phyloP scores from a whole-genome alignment of 1,140 invertebrate species.

The Temnothorax curvispinosus region DNA sequence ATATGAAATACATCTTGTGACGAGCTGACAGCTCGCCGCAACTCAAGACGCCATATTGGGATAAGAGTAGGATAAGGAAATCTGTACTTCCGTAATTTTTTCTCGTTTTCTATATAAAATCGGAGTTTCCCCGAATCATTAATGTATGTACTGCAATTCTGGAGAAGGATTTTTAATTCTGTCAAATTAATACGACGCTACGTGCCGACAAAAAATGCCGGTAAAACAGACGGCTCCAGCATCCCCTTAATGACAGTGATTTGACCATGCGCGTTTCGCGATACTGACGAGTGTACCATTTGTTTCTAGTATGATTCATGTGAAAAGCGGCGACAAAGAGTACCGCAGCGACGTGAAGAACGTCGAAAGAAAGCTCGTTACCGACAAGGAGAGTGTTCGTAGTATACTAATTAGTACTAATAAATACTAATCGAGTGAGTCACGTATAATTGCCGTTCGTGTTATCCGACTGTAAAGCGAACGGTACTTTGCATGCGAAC shows the following conservation, averaged over 20 bases:
- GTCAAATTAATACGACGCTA: too few species aligned
- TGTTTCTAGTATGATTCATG: conserved; percentile 33
- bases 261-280: conserved; percentile 39
- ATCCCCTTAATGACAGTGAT: conserved; percentile 68
- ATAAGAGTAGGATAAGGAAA: too few species aligned
- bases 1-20: too few species aligned
- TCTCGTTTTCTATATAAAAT: too few species aligned
- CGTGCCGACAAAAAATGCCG: too few species aligned
- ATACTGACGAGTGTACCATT: conserved; percentile 9
- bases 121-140: too few species aligned
- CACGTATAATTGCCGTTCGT: conserved; percentile 40
- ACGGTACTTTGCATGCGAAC: conserved; percentile 52
- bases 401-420: conserved; percentile 6
- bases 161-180: too few species aligned
- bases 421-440: conserved; percentile 40
- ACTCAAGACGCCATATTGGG: too few species aligned
- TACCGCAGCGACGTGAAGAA: neutral
- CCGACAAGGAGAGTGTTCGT: conserved; percentile 1
- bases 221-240: too few species aligned
- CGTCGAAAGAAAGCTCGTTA: neutral
- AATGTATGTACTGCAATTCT: too few species aligned
- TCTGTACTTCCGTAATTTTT: too few species aligned
- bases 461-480: conserved; percentile 29
- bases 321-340: conserved; percentile 11
- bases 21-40: too few species aligned